Percentiles rank a stretch among this genome's conserved stretches.
phyloP scores from a whole-genome alignment of 2,113 vertebrate genomes.

The Pseudonaja textilis region DNA sequence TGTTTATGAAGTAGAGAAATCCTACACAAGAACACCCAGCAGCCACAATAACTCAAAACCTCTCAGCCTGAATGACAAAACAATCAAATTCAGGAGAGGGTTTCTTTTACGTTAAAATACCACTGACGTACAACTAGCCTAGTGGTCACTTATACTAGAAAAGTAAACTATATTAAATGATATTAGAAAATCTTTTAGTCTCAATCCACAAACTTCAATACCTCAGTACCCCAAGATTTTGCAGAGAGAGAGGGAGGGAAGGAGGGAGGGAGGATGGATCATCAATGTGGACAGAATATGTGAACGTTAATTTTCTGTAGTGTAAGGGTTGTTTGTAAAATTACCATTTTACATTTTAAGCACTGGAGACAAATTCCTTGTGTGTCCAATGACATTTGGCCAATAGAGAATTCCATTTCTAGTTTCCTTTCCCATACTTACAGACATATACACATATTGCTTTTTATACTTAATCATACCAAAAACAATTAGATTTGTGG shows the following conservation, averaged over 20 bases:
- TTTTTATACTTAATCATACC: too few species aligned
- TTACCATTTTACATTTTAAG: neutral
- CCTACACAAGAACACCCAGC: neutral
- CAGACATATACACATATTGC: too few species aligned
- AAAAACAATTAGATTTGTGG: too few species aligned
- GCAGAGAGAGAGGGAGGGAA: neutral
- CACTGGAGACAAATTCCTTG: too few species aligned
- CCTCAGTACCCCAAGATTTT: neutral
- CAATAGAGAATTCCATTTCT: too few species aligned
- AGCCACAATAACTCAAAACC: neutral
- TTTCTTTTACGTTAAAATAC: neutral
- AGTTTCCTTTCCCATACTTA: too few species aligned
- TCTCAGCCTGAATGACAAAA: neutral
- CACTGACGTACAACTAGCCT: neutral
- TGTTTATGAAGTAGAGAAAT: neutral
- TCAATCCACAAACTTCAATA: neutral
- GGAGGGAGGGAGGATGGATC: too few species aligned
- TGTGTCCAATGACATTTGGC: too few species aligned
- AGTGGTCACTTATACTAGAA: neutral
- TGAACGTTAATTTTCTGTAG: neutral
- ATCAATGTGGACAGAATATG: neutral
- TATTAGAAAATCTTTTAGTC: neutral
- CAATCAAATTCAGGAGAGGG: neutral
- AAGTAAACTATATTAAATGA: neutral
- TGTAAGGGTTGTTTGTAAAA: neutral